phyloP scores from a whole-genome alignment of 2,113 vertebrate genomes.

The Halcyon malimbica region DNA sequence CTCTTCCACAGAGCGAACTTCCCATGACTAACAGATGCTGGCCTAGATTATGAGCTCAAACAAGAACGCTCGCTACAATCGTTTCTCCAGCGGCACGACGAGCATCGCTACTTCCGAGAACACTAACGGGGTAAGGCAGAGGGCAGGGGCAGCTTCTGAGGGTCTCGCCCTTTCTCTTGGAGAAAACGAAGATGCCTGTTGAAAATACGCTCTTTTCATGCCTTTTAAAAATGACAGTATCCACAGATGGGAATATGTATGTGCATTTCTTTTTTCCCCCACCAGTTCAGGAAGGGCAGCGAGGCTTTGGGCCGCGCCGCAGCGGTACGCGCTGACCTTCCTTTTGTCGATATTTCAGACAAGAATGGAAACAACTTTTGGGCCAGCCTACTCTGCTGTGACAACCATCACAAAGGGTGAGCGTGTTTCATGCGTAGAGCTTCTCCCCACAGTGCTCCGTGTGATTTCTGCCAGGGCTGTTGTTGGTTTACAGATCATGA shows the following conservation, averaged over 20 bases:
- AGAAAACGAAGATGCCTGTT: background rate
- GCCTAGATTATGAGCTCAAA: constrained; percentile 85
- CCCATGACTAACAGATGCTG: constrained; percentile 56
- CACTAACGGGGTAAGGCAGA: constrained; percentile 77
- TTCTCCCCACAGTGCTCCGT: background rate
- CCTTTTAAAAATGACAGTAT: background rate
- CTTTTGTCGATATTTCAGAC: constrained; percentile 71
- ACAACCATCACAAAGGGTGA: constrained; percentile 92
- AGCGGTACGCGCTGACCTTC: background rate
- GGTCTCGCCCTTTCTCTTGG: background rate
- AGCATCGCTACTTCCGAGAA: constrained; percentile 73
- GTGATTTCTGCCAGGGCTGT: background rate
- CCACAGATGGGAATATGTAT: background rate
- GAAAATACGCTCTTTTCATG: background rate
- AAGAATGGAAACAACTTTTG: constrained; percentile 95
- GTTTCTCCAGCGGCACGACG: constrained; percentile 77
- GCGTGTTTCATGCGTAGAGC: background rate
- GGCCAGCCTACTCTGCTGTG: constrained; percentile 88
- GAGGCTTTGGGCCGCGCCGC: background rate
- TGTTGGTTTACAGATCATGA: background rate
- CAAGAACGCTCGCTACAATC: constrained; percentile 78
- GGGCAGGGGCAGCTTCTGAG: background rate
- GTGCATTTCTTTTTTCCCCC: background rate
- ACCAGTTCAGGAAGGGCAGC: background rate
- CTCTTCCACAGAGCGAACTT: constrained; percentile 60